Conservation (phyloP, 2,888 invertebrate species). For the Pecten maximus region DNA sequence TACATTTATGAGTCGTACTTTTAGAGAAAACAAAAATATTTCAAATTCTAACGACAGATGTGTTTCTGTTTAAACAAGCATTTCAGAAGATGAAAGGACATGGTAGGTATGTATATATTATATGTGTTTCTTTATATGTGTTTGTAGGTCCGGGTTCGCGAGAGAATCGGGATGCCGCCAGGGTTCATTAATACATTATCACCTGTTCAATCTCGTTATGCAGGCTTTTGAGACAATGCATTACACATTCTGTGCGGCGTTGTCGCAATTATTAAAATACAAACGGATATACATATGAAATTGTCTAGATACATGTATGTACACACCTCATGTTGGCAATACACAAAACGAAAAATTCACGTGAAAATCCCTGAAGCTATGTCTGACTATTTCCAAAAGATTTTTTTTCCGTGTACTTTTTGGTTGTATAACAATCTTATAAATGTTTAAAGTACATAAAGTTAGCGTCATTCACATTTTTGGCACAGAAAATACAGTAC, state of each 20-base stretch:
- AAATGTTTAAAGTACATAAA: neutral
- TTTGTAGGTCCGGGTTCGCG: neutral
- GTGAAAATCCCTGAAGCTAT: neutral
- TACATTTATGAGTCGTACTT: neutral
- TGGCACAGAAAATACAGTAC: too few relatives aligned
- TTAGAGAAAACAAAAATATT: conserved; percentile 13
- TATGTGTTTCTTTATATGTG: neutral
- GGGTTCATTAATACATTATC: neutral
- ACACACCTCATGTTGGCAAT: neutral
- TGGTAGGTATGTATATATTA: neutral
- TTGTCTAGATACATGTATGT: neutral
- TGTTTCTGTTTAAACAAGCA: neutral
- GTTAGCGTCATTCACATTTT: neutral
- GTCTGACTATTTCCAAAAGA: neutral
- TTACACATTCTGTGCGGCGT: neutral
- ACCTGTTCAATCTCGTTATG: neutral
- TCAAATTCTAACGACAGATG: neutral
- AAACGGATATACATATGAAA: neutral
- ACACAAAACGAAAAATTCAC: neutral
- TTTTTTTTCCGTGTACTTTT: neutral
- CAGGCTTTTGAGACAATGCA: neutral
- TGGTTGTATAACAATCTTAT: neutral
- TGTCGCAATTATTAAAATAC: neutral
- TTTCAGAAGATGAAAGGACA: neutral
- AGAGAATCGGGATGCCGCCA: neutral